Base-by-base conservation (phyloP, 1,140 invertebrate genomes). In the Palaemon carinicauda region DNA sequence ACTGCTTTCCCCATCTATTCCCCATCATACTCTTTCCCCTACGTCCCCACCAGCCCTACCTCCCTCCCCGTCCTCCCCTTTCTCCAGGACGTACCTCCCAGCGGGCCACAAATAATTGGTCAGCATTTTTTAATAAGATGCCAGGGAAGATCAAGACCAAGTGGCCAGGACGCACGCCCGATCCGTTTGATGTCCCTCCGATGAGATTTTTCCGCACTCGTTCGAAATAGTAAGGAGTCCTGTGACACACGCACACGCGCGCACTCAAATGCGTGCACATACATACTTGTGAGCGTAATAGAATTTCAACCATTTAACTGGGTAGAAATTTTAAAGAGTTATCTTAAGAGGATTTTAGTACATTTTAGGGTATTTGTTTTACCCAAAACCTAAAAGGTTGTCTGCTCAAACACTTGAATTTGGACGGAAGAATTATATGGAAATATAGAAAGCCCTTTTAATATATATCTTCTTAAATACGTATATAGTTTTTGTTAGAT, bases 81-180 rank as follows among this genome's bases (percentile, higher is more conserved):
- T n/a, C n/a, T 1, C 17, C 75, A 3, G 21, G 21, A 14, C n/a
- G 21, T 12, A 1, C 60, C 60, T 14, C n/a, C 12, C 60, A 29
- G 33, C 50, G 75, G 50, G 75, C n/a, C 75, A 78, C 75, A 78
- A 78, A 78, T 78, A 78, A 78, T 78, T 78, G 75, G 75, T 78
- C 75, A 78, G 75, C 75, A 78, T 78, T 78, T 78, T 78, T 78
- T 78, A 78, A 78, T 78, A 78, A 78, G 75, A 78, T 51, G 75
- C 75, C 41, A 41, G 75, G 75, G 33, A 19, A 50, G 21, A 24
- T 9, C 17, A n/a, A 52, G 31, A 50, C 17, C 60, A 29, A 65
- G 60, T 65, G 60, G 60, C 19, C 21, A n/a, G 60, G n/a, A 27
- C 33, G 19, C 33, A 50, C 41, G 17, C 33, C n/a, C 21, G 10